Conservation (phyloP, 2,888 invertebrate genomes). For the Caenorhabditis sp. region DNA sequence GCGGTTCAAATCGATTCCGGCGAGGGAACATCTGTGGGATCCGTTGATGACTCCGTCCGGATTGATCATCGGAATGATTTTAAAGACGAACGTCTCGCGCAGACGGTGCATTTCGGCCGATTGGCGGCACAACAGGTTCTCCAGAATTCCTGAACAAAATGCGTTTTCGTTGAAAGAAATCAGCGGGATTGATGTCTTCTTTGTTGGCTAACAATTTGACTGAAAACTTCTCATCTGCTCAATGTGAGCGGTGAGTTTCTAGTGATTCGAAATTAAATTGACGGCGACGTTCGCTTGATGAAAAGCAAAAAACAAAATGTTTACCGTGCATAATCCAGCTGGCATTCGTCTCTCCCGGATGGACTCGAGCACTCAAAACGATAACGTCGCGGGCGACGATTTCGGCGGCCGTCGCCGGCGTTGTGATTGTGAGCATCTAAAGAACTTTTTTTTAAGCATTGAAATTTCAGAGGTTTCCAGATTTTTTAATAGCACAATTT, state of each 20-base stretch:
- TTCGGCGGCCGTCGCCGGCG: constrained; percentile 74
- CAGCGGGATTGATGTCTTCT: no score
- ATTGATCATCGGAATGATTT: constrained; percentile 91
- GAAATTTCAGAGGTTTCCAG: no score
- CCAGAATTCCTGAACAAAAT: constrained; percentile 57
- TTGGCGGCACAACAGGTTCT: constrained; percentile 54
- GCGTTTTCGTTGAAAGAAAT: no score
- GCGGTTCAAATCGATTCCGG: constrained; percentile 91
- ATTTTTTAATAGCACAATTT: no score
- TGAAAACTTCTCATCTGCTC: no score
- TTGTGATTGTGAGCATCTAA: constrained; percentile 86
- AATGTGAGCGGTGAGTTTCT: no score
- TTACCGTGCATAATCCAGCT: constrained; percentile 90
- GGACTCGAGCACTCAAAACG: constrained; percentile 87
- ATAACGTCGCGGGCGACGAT: constrained; percentile 80
- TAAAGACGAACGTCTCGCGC: constrained; percentile 87
- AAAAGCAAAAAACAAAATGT: background rate
- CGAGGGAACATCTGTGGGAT: constrained; percentile 82
- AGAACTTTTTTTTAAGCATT: no score
- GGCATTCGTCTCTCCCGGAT: constrained; percentile 91
- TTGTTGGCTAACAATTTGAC: no score
- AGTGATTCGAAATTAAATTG: no score
- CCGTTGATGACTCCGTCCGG: constrained; percentile 87
- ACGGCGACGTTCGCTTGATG: no score
- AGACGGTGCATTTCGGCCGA: constrained; percentile 81